These are phyloP conservation scores for Xanthia togata DNA, from an alignment of 2,888 invertebrate genomes.

Conservation along the genomic window DNA sequence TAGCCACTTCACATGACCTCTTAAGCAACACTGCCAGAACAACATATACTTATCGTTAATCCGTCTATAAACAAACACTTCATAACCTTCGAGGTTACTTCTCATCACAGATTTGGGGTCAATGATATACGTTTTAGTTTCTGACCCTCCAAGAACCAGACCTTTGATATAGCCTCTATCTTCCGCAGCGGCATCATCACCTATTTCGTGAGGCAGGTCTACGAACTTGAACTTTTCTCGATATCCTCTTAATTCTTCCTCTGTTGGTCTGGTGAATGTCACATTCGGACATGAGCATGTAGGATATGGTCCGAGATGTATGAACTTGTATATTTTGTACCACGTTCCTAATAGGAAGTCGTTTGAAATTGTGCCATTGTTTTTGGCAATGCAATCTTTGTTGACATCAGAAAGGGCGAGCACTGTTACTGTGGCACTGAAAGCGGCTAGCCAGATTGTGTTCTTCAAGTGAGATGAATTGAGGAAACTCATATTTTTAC, in stretches of 20 bases:
- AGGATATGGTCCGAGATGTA: background rate
- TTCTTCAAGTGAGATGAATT: background rate
- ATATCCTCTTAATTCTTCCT: slow-evolving; percentile 32
- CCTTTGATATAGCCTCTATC: slow-evolving; percentile 22
- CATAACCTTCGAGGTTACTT: slow-evolving; percentile 17
- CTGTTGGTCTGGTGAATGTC: slow-evolving; percentile 35
- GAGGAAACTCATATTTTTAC: background rate
- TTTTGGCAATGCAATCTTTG: slow-evolving; percentile 35
- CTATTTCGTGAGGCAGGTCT: slow-evolving; percentile 38
- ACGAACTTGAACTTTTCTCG: slow-evolving; percentile 20
- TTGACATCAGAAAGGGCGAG: slow-evolving; percentile 37
- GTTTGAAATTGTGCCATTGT: slow-evolving; percentile 35
- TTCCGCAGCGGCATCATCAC: slow-evolving; percentile 3
- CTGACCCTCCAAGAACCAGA: slow-evolving; percentile 30
- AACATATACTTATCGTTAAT: slow-evolving; percentile 47
- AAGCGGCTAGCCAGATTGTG: background rate
- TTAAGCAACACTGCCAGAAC: slow-evolving; percentile 45
- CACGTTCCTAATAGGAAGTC: slow-evolving; percentile 50
- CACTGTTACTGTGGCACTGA: slow-evolving; percentile 1
- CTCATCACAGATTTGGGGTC: slow-evolving; percentile 22
- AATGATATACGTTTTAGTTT: slow-evolving; percentile 48
- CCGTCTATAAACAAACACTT: slow-evolving; percentile 26
- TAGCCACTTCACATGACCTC: slow-evolving; percentile 33
- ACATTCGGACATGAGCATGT: slow-evolving; percentile 36
- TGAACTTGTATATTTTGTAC: slow-evolving; percentile 51